Percentiles rank a stretch among this genome's conserved stretches.
These are phyloP conservation scores for Nansenia antarctica DNA, from an alignment of 2,113 vertebrate species.

Conservation along the genomic window DNA sequence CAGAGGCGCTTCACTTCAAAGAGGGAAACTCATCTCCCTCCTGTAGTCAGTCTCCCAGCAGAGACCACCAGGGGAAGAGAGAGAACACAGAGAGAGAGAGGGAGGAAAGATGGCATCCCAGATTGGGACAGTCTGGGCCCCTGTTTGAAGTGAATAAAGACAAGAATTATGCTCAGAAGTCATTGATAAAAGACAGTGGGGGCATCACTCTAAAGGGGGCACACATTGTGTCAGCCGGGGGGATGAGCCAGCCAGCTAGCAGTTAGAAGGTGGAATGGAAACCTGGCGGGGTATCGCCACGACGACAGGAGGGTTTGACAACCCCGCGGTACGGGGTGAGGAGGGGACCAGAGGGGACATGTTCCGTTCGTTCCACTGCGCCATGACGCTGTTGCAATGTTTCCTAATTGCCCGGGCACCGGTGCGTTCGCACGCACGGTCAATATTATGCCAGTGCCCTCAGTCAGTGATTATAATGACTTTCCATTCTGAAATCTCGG, in stretches of 20 bases:
- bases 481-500: slow-evolving; percentile 57
- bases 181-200: slow-evolving; percentile 38
- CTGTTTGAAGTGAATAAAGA: slow-evolving; percentile 54
- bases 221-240: slow-evolving; percentile 23
- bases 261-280: neutral
- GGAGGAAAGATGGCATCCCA: slow-evolving; percentile 47
- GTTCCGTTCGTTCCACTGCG: neutral
- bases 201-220: slow-evolving; percentile 6
- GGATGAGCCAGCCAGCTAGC: slow-evolving; percentile 1
- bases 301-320: slow-evolving; percentile 28
- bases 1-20: slow-evolving; percentile 65
- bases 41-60: slow-evolving; percentile 34
- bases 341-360: slow-evolving; percentile 14
- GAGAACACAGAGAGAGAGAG: slow-evolving; percentile 26
- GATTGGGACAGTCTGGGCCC: slow-evolving; percentile 44
- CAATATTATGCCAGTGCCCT: slow-evolving; percentile 47
- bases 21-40: slow-evolving; percentile 63
- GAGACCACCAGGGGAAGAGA: slow-evolving; percentile 64
- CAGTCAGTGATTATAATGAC: slow-evolving; percentile 44
- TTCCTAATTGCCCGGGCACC: slow-evolving; percentile 25
- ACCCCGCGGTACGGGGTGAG: neutral
- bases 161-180: slow-evolving; percentile 44
- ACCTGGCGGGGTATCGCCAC: slow-evolving; percentile 26
- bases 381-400: slow-evolving; percentile 22
- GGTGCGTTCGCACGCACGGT: slow-evolving; percentile 44